These are phyloP conservation scores for Scyliorhinus canicula DNA, from an alignment of 2,797 vertebrate species.

Conservation along the genomic window DNA sequence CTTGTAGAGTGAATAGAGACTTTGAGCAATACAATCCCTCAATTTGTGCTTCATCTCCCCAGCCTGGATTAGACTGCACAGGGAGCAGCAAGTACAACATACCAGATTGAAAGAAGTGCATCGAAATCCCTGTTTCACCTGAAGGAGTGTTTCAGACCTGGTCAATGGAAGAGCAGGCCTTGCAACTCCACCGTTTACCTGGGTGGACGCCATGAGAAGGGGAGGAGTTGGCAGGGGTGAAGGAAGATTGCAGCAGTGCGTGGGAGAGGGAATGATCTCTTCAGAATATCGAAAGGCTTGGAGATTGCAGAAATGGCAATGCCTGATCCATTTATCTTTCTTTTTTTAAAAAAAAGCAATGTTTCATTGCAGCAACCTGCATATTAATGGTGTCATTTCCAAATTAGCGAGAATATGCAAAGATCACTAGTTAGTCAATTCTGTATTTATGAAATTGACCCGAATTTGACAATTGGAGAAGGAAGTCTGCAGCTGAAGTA, in stretches of 20 bases:
- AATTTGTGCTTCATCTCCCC: background rate
- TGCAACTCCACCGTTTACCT: background rate
- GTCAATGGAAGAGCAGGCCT: background rate
- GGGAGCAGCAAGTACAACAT: background rate
- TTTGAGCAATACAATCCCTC: background rate
- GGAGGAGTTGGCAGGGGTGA: too few species aligned
- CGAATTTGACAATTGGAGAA: slow-evolving; percentile 34
- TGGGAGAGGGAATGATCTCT: background rate
- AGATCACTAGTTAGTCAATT: slow-evolving; percentile 26
- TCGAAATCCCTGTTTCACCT: too few species aligned
- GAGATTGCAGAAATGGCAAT: background rate
- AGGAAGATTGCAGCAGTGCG: background rate
- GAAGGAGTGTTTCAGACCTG: too few species aligned
- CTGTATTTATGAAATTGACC: slow-evolving; percentile 33
- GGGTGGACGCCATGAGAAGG: background rate
- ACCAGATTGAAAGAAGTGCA: too few species aligned
- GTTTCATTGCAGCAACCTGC: background rate
- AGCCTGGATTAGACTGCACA: background rate
- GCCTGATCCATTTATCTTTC: background rate
- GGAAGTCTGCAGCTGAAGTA: slow-evolving; percentile 14
- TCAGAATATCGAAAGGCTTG: background rate
- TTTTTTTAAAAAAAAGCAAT: background rate
- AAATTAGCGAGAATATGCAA: slow-evolving; percentile 25
- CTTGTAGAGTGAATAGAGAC: background rate
- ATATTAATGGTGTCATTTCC: slow-evolving; percentile 3